Base-by-base conservation (phyloP, 2,888 invertebrate genomes). In the Podotricha telesiphe region DNA sequence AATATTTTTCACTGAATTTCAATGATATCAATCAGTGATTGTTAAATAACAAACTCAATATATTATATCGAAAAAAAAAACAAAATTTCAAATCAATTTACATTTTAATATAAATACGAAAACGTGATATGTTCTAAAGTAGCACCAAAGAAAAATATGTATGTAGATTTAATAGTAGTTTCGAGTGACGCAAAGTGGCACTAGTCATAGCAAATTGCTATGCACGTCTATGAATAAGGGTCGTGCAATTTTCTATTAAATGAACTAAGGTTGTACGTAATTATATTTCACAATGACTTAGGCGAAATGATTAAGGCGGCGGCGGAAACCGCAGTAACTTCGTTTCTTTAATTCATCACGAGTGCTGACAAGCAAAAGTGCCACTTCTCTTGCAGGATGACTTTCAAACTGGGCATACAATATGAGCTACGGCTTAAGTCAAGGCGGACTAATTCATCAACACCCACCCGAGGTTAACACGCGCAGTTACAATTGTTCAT, bases 201-300 rank as follows among this genome's bases (percentile, higher is more conserved):
- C 58, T 58, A 15, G 22, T 22, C 15, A 42, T 22, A n/a, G 42
- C 42, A 58, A 22, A 58, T 58, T 20, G 20, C 42, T 42, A 20
- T 42, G 59, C 45, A 59, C 20, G 22, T 59, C 17, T 55, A 55
- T 17, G 53, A 53, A 55, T 55, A 34, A 15, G 45, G 45, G 11
- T 59, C 59, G 59, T 45, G 59, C 45, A 17, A 22, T 22, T 59
- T 59, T 59, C 45, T 59, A 59, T 59, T 59, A 59, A 22, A 59
- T 22, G 58, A 45, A 55, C 55, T 55, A 55, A 42, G 5, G 11
- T 45, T n/a, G 59, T 45, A 45, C 10, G 42, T 59, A 22, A 59
- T 45, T 59, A 45, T 45, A 45, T 59, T 22, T 11, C 15, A 59
- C 42, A 45, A 45, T 45, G 59, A 45, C n/a, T n/a, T n/a, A n/a